A percentile compares a stretch with the other conserved stretches of the same genome.
Evolutionary conservation across 1,140 invertebrate species (phyloP).

Genomic region (Drosophila nebulosa): DNA sequence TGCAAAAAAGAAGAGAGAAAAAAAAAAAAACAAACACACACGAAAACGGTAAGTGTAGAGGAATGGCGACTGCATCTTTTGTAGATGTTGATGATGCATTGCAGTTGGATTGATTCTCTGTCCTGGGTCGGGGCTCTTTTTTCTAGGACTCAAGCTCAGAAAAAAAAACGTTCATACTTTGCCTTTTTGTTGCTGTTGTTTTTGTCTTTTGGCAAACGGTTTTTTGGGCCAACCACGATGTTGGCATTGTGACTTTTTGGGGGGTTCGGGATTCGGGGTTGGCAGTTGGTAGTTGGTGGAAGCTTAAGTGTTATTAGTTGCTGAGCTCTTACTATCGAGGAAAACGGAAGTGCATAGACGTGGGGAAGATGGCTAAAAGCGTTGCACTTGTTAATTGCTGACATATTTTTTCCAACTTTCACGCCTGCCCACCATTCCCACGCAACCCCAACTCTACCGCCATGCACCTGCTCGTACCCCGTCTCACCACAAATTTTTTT

Average conservation of each 20-base stretch:
- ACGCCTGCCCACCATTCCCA: slow-evolving; percentile 44
- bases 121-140: not conserved
- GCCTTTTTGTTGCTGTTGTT: slow-evolving; percentile 61
- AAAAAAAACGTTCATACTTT: slow-evolving; percentile 40
- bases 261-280: slow-evolving; percentile 14
- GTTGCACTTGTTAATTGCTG: slow-evolving; percentile 53
- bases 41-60: slow-evolving; percentile 28
- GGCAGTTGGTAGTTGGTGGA: slow-evolving; percentile 14
- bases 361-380: slow-evolving; percentile 18
- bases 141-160: not conserved
- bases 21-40: no score
- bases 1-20: slow-evolving; percentile 10
- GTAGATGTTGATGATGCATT: slow-evolving; percentile 72
- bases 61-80: slow-evolving; percentile 61
- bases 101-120: slow-evolving; percentile 20
- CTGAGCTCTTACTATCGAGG: slow-evolving; percentile 22
- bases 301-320: slow-evolving; percentile 71
- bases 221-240: slow-evolving; percentile 55
- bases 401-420: slow-evolving; percentile 24
- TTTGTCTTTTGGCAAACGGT: slow-evolving; percentile 45
- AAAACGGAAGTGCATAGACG: not conserved
- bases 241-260: slow-evolving; percentile 61
- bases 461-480: not conserved
- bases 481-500: not conserved
- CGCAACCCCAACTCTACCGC: slow-evolving; percentile 12